A percentile compares a stretch with the other conserved stretches of the same genome.
phyloP scores from a whole-genome alignment of 2,113 vertebrate species.

The Colossoma macropomum region DNA sequence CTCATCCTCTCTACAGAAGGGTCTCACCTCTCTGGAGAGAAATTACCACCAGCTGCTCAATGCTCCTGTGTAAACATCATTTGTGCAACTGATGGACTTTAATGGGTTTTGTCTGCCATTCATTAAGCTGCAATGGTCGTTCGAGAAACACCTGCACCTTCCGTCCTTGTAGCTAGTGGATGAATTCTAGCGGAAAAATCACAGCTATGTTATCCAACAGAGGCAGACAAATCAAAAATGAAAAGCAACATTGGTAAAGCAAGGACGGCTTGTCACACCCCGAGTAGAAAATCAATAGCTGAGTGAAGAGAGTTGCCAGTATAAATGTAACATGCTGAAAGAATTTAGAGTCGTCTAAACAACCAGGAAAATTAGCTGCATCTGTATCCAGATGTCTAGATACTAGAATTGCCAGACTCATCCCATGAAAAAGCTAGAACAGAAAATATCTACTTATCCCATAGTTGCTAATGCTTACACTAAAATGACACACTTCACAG shows the following conservation, averaged over 20 bases:
- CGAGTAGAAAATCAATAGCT: constrained; percentile 35
- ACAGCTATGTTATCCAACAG: background rate
- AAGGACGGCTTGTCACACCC: constrained; percentile 5
- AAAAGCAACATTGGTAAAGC: constrained; percentile 22
- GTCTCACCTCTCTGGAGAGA: constrained; percentile 45
- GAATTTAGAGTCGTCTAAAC: background rate
- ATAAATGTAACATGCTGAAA: background rate
- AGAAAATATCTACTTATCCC: no score
- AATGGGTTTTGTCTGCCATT: constrained; percentile 43
- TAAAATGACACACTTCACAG: no score
- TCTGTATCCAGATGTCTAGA: background rate
- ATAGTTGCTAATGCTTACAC: no score
- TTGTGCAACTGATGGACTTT: constrained; percentile 52
- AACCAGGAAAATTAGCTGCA: background rate
- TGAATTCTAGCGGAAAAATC: no score
- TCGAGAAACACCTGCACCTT: constrained; percentile 26
- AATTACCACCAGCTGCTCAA: constrained; percentile 50
- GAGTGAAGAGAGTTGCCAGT: constrained; percentile 1
- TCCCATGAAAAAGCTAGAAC: no score
- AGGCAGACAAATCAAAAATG: constrained; percentile 22
- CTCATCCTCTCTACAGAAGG: constrained; percentile 27
- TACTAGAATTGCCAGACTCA: background rate
- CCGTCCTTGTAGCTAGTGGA: background rate
- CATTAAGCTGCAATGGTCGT: constrained; percentile 50
- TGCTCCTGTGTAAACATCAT: constrained; percentile 53